Conservation (phyloP, 2,113 vertebrate genomes). For the Dolichotis patagonum region DNA sequence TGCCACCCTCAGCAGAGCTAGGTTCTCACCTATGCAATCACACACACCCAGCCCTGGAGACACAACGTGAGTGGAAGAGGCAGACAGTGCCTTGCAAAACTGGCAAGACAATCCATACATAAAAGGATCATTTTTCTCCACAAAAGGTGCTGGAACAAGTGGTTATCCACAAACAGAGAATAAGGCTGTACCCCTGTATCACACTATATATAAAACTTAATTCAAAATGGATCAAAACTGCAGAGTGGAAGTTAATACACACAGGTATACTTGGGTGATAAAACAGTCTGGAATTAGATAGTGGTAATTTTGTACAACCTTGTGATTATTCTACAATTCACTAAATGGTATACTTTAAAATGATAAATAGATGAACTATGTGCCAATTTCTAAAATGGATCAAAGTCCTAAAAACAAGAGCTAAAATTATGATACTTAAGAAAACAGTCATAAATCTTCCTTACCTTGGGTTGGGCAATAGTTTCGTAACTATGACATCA, state of each 20-base stretch:
- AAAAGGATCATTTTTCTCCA: neutral
- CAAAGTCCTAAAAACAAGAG: neutral
- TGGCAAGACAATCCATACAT: neutral
- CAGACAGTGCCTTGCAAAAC: neutral
- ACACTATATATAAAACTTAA: neutral
- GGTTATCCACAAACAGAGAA: neutral
- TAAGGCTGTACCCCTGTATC: neutral
- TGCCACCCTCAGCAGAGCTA: neutral
- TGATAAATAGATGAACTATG: neutral
- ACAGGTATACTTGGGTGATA: neutral
- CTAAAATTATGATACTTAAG: neutral
- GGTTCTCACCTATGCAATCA: neutral
- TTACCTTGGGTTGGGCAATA: neutral
- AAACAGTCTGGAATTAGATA: neutral
- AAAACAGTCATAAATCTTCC: neutral
- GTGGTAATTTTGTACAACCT: neutral
- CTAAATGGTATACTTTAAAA: neutral
- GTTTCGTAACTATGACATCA: slow-evolving; percentile 4
- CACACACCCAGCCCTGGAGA: neutral
- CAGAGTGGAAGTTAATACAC: neutral
- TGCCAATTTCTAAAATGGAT: neutral
- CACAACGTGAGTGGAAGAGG: neutral
- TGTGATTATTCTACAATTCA: neutral
- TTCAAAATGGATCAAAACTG: neutral
- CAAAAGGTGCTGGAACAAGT: neutral